These are phyloP conservation scores for Notarius lentiginosus DNA, from an alignment of 2,113 vertebrate species.

Conservation along the genomic window DNA sequence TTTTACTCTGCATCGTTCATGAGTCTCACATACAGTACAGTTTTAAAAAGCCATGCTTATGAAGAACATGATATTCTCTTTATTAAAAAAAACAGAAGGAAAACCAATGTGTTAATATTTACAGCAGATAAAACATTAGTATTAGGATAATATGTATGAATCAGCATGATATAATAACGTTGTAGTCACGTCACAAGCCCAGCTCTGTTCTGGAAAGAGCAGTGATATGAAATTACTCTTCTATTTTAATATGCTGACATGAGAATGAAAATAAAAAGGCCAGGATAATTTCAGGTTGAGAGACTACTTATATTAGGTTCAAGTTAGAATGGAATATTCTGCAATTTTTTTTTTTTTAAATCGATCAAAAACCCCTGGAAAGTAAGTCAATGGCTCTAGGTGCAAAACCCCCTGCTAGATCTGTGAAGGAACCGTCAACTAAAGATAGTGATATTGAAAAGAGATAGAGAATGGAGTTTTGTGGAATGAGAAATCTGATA, in stretches of 20 bases:
- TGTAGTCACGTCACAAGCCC: constrained; percentile 39
- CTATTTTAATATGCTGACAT: not conserved
- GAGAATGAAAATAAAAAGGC: constrained; percentile 19
- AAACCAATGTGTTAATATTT: constrained; percentile 12
- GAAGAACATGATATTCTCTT: not conserved
- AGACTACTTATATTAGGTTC: constrained; percentile 12
- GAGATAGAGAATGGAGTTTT: constrained; percentile 31
- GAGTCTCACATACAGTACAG: not conserved
- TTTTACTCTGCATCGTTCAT: not conserved
- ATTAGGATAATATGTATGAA: constrained; percentile 14
- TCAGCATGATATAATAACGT: constrained; percentile 42
- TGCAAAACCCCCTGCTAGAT: not conserved
- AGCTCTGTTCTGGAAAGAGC: not conserved
- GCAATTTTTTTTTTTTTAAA: constrained; percentile 17
- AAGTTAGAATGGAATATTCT: not conserved
- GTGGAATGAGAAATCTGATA: constrained; percentile 44
- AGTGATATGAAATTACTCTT: constrained; percentile 11
- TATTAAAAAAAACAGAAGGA: not conserved
- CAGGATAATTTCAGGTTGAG: constrained; percentile 9
- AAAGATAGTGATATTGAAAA: constrained; percentile 39
- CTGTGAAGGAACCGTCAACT: constrained; percentile 8
- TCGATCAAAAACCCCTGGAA: constrained; percentile 16
- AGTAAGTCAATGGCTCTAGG: constrained; percentile 18
- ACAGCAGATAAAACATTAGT: constrained; percentile 17
- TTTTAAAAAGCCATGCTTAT: not conserved